Conservation (phyloP, 1,140 invertebrate species). For the Yoshiicerus persimilis region DNA sequence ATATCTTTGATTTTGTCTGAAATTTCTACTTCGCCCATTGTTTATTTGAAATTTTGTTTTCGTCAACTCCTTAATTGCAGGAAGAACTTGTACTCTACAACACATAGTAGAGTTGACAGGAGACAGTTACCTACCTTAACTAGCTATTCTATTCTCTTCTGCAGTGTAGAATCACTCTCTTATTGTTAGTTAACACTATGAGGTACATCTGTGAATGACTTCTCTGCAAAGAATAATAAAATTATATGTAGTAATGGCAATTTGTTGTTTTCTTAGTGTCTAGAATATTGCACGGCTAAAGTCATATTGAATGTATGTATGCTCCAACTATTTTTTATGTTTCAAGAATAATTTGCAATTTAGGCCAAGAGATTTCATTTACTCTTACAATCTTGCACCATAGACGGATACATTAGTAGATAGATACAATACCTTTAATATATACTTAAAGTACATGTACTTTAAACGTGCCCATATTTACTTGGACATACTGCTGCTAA, state of each 20-base stretch:
- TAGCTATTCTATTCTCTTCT: no score
- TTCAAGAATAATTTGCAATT: background rate
- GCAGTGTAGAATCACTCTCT: no score
- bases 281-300: background rate
- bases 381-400: background rate
- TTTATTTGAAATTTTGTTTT: background rate
- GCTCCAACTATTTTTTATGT: background rate
- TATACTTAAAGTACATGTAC: no score
- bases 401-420: no score
- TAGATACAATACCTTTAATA: no score
- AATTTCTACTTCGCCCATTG: background rate
- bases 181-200: no score
- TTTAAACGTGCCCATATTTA: no score
- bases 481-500: no score
- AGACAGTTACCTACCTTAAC: background rate
- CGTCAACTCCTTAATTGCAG: background rate
- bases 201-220: background rate
- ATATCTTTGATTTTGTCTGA: constrained; percentile 11
- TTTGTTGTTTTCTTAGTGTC: background rate
- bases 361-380: background rate
- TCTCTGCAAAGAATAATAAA: background rate
- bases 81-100: background rate
- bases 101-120: background rate
- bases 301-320: background rate
- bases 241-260: background rate